These are phyloP conservation scores for Hippolais icterina DNA, from an alignment of 2,113 vertebrate species.

Conservation along the genomic window DNA sequence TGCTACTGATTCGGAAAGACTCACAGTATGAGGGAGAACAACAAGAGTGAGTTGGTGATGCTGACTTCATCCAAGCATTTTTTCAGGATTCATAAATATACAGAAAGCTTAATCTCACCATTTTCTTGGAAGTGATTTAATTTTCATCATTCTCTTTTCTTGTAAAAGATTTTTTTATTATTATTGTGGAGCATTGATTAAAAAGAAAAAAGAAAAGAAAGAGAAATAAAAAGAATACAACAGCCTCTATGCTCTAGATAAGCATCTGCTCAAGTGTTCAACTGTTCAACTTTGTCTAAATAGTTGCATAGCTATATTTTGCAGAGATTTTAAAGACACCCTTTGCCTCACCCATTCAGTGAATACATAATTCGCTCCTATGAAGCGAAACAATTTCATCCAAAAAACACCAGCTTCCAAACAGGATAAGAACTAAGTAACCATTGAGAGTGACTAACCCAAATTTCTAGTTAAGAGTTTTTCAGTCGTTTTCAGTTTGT, in stretches of 20 bases:
- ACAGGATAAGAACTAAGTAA: background rate
- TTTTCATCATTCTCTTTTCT: background rate
- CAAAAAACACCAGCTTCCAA: background rate
- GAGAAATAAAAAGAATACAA: background rate
- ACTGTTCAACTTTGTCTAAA: background rate
- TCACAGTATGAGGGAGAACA: slow-evolving; percentile 36
- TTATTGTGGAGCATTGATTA: background rate
- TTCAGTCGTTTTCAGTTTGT: background rate
- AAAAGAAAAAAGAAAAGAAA: background rate
- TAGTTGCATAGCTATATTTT: background rate
- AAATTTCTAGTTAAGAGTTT: background rate
- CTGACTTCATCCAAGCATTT: slow-evolving; percentile 7
- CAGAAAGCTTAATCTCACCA: background rate
- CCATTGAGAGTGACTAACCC: background rate
- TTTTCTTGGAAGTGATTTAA: background rate
- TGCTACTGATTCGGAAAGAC: slow-evolving; percentile 48
- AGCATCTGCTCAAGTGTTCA: background rate
- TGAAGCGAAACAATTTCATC: background rate
- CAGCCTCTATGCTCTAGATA: background rate
- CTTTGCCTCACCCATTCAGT: background rate
- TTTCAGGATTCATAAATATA: slow-evolving; percentile 31
- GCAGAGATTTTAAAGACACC: background rate
- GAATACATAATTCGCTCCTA: background rate
- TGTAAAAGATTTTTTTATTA: background rate
- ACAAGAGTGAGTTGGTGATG: background rate